These are phyloP conservation scores for Solea senegalensis DNA, from an alignment of 2,113 vertebrate genomes.

Conservation along the genomic window DNA sequence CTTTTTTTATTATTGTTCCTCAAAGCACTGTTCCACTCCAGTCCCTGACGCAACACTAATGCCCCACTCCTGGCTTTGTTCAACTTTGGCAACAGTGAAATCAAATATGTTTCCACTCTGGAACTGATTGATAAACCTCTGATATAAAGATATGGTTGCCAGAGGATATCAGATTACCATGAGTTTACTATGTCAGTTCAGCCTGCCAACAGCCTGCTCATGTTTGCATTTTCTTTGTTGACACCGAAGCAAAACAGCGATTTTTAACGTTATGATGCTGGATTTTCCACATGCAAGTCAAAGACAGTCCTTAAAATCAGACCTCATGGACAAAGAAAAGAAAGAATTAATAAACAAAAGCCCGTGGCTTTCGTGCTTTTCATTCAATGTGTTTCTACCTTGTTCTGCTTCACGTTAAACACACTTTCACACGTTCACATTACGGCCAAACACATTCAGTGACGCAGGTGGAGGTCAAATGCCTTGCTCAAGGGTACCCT, in stretches of 20 bases:
- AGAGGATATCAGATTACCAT: constrained; percentile 8
- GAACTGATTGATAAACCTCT: constrained; percentile 23
- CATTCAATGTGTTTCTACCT: constrained; percentile 5
- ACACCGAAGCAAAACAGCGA: constrained; percentile 12
- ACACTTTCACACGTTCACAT: constrained; percentile 8
- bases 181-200: not conserved
- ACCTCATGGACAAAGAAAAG: not conserved
- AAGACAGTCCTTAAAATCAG: not conserved
- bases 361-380: not conserved
- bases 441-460: not conserved
- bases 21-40: constrained; percentile 10
- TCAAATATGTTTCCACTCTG: constrained; percentile 27
- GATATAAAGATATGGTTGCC: constrained; percentile 8
- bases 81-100: constrained; percentile 13
- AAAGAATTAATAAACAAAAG: not conserved
- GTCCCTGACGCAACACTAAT: constrained; percentile 9
- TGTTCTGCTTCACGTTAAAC: constrained; percentile 12
- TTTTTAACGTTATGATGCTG: not conserved
- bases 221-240: constrained; percentile 13
- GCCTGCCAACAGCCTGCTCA: not conserved
- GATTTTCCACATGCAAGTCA: constrained; percentile 9
- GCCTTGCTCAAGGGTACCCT: constrained; percentile 31
- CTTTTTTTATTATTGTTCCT: constrained; percentile 27
- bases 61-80: constrained; percentile 16
- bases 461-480: constrained; percentile 27